Evolutionary conservation across 2,888 invertebrate species (phyloP), one percentile per base, ranked within the genome.

Genomic region (Micoletzkya japonica): DNA sequence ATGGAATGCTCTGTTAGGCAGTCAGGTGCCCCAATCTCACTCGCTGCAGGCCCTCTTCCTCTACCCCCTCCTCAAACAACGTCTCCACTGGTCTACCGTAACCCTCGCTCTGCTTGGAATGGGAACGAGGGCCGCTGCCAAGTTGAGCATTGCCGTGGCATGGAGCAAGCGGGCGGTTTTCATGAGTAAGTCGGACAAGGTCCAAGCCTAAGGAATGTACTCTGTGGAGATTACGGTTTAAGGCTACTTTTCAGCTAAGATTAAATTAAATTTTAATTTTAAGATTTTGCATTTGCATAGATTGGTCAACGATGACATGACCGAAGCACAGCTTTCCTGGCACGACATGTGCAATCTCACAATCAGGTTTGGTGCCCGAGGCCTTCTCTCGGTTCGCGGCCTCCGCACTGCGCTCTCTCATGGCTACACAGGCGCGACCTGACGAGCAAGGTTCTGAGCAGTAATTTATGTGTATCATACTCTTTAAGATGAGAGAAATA

Each of bases 41-140:
- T n/a, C n/a, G n/a, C n/a, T 73, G 50, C 50, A 74, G 74, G 72
- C 72, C n/a, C 68, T 74, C 37, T 70, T 72, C 50, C 63, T 74
- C 17, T 74, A 70, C 50, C 74, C 74, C 4, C 61, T 64, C 34
- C 52, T 74, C 39, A 34, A 66, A 49, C n/a, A 52, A 4, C 28
- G 44, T 24, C 24, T 50, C n/a, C 60, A 58, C 14, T 26, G 60
- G 34, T 52, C 59, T 10, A 73, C 73, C 63, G 44, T 70, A n/a
- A 37, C 60, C 30, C 60, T 74, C 37, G 74, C 74, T 0, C 14
- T 70, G 24, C 56, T 49, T 36, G 57, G 57, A 39, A 57, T 58
- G 57, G 39, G 49, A 10, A 66, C 73, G 1, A 24, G 73, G 10
- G 61, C 64, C 10, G 56, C 63, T 3, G 64, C 73, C 0, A 60